Evolutionary conservation across 2,888 invertebrate species (phyloP).

Genomic region (Spatulosminthurus flaviceps): DNA sequence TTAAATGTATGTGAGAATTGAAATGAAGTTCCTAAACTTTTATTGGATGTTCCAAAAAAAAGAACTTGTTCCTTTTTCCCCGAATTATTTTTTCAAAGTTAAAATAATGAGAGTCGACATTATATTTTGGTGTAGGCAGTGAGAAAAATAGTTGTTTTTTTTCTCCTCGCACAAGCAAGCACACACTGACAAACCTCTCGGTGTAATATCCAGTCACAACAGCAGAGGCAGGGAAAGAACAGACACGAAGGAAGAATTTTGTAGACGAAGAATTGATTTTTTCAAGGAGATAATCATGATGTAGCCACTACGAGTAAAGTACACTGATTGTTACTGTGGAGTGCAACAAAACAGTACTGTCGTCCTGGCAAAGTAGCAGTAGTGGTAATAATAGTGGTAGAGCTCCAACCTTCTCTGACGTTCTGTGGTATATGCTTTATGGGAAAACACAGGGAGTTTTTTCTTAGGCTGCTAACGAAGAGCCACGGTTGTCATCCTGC

Average conservation of each 20-base stretch:
- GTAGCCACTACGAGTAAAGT: slow-evolving; percentile 11
- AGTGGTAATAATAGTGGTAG: neutral
- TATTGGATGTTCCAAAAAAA: no score
- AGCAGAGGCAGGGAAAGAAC: no score
- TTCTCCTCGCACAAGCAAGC: slow-evolving; percentile 27
- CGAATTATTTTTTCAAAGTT: neutral
- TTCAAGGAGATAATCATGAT: slow-evolving; percentile 37
- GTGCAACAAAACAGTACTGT: slow-evolving; percentile 1
- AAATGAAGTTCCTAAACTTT: no score
- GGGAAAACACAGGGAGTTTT: neutral
- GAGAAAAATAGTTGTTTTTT: slow-evolving; percentile 13
- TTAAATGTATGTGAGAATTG: no score
- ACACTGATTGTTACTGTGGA: slow-evolving; percentile 15
- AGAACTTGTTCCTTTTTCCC: neutral
- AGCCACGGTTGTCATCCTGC: slow-evolving; percentile 29
- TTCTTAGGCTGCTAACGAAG: neutral
- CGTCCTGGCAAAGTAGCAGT: neutral
- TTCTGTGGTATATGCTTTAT: neutral
- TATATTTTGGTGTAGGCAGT: no score
- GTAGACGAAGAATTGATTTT: slow-evolving; percentile 33
- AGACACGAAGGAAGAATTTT: neutral
- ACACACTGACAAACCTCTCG: neutral
- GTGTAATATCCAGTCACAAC: neutral
- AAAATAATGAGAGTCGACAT: neutral
- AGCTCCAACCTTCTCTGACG: neutral